Evolutionary conservation across 2,113 vertebrate genomes (phyloP).

Genomic region (rat (Rattus norvegicus)): GRCr8 NC_086032.1:51057501-51058000

Average conservation of each 20-base stretch:
- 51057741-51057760: background rate
- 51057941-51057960: background rate
- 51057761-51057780: background rate
- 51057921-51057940: background rate
- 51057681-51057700: background rate
- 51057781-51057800: too few species aligned
- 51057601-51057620: background rate
- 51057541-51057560: background rate
- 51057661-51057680: background rate
- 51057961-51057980: background rate
- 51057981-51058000: background rate
- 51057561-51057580: background rate
- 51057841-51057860: background rate
- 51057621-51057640: background rate
- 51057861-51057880: background rate
- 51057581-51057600: conserved; percentile 37
- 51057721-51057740: background rate
- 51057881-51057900: background rate
- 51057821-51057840: background rate
- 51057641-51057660: background rate
- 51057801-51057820: background rate
- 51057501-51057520: too few species aligned
- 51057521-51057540: too few species aligned
- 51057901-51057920: background rate
- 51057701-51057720: background rate